Evolutionary conservation across 1,140 invertebrate genomes (phyloP), one percentile per base, ranked within the genome.

Genomic region (Delia radicum): DNA sequence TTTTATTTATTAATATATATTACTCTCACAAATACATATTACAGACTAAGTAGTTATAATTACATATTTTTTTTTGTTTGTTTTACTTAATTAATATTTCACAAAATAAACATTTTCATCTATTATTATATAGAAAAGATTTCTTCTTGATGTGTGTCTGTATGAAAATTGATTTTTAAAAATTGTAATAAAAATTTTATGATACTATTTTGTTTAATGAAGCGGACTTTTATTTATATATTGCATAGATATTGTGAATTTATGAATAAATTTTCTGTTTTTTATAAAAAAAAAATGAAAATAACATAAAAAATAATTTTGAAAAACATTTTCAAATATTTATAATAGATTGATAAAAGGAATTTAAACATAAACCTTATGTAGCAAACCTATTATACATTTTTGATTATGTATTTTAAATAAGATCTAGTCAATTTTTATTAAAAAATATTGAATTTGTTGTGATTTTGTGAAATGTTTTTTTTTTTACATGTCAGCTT

Each of bases 11-110:
- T 55, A 2, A 24, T 31, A 33, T 69, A 33, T 69, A 69, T 26
- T 69, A 24, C 37, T 33, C 31, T 69, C 65, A 69, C 65, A 69
- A 69, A 69, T 69, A 69, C 31, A 37, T 69, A 31, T 69, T 69
- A 69, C 65, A 33, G 21, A 69, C 65, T 69, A 69, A 69, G 65
- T 29, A 69, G 29, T 69, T 69, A 67, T 67, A 67, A 67, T 67
- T 67, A 67, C 29, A 31, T 31, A 67, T 67, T 31, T 55, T 42
- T 28, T 27, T 65, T 65, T 29, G 29, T 31, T 10, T 65, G 33
- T 69, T 37, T 21, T 21, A 69, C 65, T 69, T 69, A 69, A 24
- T 33, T 21, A 69, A 69, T 69, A 69, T 69, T 69, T 69, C 65
- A 69, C 65, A 69, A 69, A 69, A 69, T 69, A 69, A 69, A 69